Conservation (phyloP, 1,140 invertebrate genomes). For the Pseudomyrmex gracilis region DNA sequence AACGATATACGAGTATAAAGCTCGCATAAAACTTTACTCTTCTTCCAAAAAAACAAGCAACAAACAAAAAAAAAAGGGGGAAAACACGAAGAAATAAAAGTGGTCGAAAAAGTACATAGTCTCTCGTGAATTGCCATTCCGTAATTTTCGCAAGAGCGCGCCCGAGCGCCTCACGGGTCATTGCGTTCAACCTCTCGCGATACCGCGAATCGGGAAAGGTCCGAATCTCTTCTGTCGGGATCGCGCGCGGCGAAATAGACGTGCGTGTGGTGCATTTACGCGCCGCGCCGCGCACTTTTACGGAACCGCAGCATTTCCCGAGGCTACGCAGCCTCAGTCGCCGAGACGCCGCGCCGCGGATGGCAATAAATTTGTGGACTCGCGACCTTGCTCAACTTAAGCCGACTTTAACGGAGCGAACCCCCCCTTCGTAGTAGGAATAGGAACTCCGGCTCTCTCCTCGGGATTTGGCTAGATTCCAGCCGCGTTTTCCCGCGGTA, state of each 20-base stretch:
- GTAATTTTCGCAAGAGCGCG: slow-evolving; percentile 8
- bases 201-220: not conserved
- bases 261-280: not conserved
- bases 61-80: too few species aligned
- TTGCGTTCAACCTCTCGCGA: slow-evolving; percentile 3
- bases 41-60: too few species aligned
- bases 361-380: slow-evolving; percentile 79
- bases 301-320: slow-evolving; percentile 52
- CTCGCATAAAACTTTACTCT: not conserved
- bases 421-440: slow-evolving; percentile 69
- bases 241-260: slow-evolving; percentile 25
- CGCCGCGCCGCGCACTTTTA: slow-evolving; percentile 28
- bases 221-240: slow-evolving; percentile 15
- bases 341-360: slow-evolving; percentile 36
- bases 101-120: slow-evolving; percentile 13
- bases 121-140: not conserved
- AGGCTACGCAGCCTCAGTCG: not conserved
- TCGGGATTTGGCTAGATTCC: slow-evolving; percentile 82
- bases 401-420: slow-evolving; percentile 81
- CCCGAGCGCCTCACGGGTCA: slow-evolving; percentile 21
- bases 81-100: too few species aligned
- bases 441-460: slow-evolving; percentile 67
- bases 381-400: slow-evolving; percentile 82
- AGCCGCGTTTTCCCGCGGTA: slow-evolving; percentile 73
- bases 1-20: not conserved